A percentile compares a stretch with the other conserved stretches of the same genome.
These are phyloP conservation scores for Sylvilagus floridanus DNA, from an alignment of 2,797 vertebrate genomes.

Conservation along the genomic window DNA sequence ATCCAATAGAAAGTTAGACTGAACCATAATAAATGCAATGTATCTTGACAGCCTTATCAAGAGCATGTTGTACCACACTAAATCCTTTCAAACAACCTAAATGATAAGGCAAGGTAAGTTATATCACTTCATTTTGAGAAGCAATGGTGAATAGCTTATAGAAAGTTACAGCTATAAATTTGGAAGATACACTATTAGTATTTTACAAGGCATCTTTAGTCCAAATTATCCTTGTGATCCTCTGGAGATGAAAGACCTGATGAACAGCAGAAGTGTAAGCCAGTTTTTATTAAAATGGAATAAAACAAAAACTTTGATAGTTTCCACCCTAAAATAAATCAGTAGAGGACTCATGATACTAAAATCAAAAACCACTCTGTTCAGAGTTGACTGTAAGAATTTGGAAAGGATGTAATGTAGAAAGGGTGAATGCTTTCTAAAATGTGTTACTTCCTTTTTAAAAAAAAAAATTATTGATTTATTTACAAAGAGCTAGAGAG, in stretches of 20 bases:
- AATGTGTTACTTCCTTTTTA: neutral
- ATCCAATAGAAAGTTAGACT: neutral
- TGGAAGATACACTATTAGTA: neutral
- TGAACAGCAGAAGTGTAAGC: neutral
- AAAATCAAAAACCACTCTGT: conserved; percentile 35
- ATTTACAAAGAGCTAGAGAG: too few species aligned
- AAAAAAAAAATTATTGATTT: too few species aligned
- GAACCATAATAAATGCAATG: neutral
- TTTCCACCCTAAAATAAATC: neutral
- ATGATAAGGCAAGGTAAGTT: neutral
- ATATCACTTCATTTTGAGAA: neutral
- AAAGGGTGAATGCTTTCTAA: neutral
- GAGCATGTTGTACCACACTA: neutral
- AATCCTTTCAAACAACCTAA: neutral
- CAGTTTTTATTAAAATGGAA: conserved; percentile 16
- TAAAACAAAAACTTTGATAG: neutral
- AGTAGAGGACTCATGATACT: neutral
- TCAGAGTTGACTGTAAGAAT: conserved; percentile 29
- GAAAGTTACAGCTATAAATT: neutral
- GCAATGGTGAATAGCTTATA: neutral
- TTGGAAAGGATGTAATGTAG: neutral
- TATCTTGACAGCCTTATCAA: neutral
- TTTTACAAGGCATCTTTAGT: neutral
- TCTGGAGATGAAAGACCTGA: neutral
- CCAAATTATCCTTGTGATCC: neutral